These are phyloP conservation scores for Phalacrocorax brasilianus DNA, from an alignment of 2,113 vertebrate genomes.

Conservation along the genomic window DNA sequence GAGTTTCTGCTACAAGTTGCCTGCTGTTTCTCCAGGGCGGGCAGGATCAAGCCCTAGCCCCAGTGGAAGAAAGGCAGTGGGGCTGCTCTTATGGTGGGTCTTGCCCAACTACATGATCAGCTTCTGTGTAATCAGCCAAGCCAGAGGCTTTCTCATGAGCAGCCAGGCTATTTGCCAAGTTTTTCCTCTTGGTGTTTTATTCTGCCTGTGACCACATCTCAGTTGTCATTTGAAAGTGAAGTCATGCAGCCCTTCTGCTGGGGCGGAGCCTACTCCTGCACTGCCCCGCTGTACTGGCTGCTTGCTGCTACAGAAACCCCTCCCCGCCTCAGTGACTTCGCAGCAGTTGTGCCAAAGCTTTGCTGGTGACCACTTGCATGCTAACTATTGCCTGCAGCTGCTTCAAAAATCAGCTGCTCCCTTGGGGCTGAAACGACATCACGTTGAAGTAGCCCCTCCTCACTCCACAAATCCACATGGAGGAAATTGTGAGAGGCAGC, in stretches of 20 bases:
- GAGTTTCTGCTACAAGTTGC: not conserved
- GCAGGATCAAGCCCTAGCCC: not conserved
- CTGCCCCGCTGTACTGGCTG: not conserved
- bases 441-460: not conserved
- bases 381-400: not conserved
- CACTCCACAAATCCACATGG: not conserved
- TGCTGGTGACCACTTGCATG: fast-evolving
- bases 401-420: not conserved
- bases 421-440: not conserved
- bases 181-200: not conserved
- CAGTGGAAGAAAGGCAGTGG: not conserved
- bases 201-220: not conserved
- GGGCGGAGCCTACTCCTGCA: not conserved
- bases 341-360: not conserved
- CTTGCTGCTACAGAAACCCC: not conserved
- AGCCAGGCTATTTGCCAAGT: not conserved
- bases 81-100: not conserved
- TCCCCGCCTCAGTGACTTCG: not conserved
- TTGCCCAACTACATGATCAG: fast-evolving
- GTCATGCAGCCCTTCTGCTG: not conserved
- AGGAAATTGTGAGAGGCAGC: not conserved
- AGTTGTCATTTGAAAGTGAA: not conserved
- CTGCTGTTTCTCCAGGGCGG: not conserved
- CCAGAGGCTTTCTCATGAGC: not conserved
- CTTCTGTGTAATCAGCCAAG: not conserved